Evolutionary conservation across 92 coral and sea anemone genomes (phyloP).

Genomic region (Porites cylindrica): DNA sequence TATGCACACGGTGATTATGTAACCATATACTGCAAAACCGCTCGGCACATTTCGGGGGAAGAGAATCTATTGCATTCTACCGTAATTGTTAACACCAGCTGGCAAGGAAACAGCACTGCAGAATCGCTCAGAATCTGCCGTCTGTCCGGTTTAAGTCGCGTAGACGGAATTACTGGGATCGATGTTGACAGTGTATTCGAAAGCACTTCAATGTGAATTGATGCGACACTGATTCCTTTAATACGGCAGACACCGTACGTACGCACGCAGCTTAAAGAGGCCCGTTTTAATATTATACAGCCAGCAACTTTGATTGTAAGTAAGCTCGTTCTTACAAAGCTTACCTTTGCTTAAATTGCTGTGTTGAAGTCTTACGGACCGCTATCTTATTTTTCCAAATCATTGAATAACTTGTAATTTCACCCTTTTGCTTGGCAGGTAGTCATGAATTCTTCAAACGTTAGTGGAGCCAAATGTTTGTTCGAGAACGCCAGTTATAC

Average conservation of each 20-base stretch:
- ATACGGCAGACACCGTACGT: background rate
- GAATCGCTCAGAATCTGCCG: no score
- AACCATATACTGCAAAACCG: no score
- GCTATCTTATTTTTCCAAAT: background rate
- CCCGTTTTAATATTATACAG: background rate
- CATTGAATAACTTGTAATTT: background rate
- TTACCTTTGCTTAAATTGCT: background rate
- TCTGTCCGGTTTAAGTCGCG: no score
- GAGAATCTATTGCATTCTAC: no score
- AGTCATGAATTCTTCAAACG: slow-evolving; percentile 16
- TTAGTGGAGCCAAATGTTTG: slow-evolving; percentile 15
- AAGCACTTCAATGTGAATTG: slow-evolving; percentile 16
- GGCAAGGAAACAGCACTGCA: no score
- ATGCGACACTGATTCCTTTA: slow-evolving; percentile 1
- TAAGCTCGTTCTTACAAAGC: background rate
- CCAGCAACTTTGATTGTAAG: background rate
- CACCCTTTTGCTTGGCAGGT: slow-evolving; percentile 15
- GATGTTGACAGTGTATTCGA: background rate
- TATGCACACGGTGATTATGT: background rate
- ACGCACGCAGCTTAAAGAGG: slow-evolving; percentile 30
- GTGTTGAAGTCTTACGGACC: background rate
- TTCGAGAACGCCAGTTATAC: slow-evolving; percentile 27
- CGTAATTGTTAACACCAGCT: no score
- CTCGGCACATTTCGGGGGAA: no score
- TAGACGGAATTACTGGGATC: no score